Base-by-base conservation (phyloP, 2,797 vertebrate species). In the Vultur gryphus region DNA sequence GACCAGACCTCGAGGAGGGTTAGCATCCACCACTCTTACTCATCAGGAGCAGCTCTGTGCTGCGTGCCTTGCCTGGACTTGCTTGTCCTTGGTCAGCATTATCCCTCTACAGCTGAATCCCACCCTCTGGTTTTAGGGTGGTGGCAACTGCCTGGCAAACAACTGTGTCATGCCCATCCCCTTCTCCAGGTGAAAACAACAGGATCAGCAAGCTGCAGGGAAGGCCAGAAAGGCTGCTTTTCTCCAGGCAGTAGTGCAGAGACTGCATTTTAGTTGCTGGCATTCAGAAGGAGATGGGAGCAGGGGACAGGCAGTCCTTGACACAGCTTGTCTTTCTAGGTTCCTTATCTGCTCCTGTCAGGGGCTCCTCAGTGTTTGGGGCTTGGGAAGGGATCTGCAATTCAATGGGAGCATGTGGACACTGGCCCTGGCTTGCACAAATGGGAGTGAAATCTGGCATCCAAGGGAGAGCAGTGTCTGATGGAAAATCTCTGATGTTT, bases 401-500 rank as follows among this genome's bases (percentile, higher is more conserved):
- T 28, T 48, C 69, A 26, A 6, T 1, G 0, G 83, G 64, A 95
- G 66, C 73, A 0, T 92, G 92, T 94, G 93, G 81, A 77, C 90
- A 62, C 95, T 3, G 1, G 96, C 62, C 95, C 89, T 28, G 44
- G 89, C 93, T 96, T 96, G 96, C 89, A 93, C 35, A 67, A 44
- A 59, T 4, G 78, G 96, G 96, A 95, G 92, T 31, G 91, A 70
- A 75, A 14, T 87, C 72, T 96, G 97, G 96, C 94, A 95, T 33
- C 11, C 1, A 13, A 81, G 75, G 75, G 73, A 75, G 14, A 79
- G 77, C 69, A 9, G 59, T 0, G 28, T 8, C 55, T 64, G 87
- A 39, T 95, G 95, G 95, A 93, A 96, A 89, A 72, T 31, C 79
- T 62, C 70, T 86, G 83, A 44, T 90, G 90, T 97, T 96, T 95